Evolutionary conservation across 2,888 invertebrate genomes (phyloP).

Genomic region (Ferdinandea cuprea): DNA sequence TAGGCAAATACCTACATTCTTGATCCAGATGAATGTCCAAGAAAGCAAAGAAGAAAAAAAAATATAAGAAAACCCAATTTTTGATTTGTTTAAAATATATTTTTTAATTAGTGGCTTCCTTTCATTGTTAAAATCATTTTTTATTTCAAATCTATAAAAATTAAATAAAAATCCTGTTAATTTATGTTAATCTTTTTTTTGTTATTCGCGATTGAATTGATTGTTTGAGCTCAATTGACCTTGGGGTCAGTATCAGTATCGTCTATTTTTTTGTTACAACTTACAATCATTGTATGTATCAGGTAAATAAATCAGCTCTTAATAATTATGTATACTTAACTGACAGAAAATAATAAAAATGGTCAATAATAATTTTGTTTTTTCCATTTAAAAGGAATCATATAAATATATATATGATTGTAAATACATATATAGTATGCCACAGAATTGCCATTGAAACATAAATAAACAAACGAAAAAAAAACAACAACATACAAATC

Average conservation of each 20-base stretch:
- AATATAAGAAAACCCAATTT: conserved; percentile 25
- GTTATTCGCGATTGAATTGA: conserved; percentile 51
- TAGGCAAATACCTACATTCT: neutral
- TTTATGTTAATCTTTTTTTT: conserved; percentile 61
- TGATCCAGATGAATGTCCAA: neutral
- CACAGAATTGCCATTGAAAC: conserved; percentile 73
- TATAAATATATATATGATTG: conserved; percentile 27
- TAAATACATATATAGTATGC: conserved; percentile 59
- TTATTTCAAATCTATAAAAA: conserved; percentile 43
- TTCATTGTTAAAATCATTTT: conserved; percentile 54
- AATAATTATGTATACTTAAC: conserved; percentile 34
- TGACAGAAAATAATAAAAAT: conserved; percentile 5
- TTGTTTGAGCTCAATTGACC: conserved; percentile 39
- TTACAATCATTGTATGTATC: conserved; percentile 47
- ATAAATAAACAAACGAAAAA: conserved; percentile 15
- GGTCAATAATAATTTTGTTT: conserved; percentile 22
- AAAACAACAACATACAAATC: conserved; percentile 20
- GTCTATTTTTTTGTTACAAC: neutral
- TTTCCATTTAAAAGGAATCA: conserved; percentile 39
- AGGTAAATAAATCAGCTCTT: conserved; percentile 51
- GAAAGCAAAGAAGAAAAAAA: neutral
- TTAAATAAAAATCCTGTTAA: conserved; percentile 65
- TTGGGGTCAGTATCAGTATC: conserved; percentile 29
- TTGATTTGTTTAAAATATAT: conserved; percentile 57
- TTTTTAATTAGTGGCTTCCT: conserved; percentile 71